These are phyloP conservation scores for Phalera bucephala DNA, from an alignment of 2,888 invertebrate species.

Conservation along the genomic window DNA sequence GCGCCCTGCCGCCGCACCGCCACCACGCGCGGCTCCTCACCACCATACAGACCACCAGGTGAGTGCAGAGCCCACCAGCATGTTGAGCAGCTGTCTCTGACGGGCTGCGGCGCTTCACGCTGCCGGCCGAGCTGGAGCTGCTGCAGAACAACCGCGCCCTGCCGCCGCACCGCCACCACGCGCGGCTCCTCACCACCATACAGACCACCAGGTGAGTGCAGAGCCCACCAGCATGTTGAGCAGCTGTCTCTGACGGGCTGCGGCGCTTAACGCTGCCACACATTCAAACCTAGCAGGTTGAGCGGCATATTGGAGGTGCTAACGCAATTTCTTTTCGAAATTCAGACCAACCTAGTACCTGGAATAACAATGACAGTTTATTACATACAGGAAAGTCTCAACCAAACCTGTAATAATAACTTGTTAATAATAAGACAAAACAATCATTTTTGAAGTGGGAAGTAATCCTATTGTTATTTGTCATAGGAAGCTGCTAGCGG, in stretches of 20 bases:
- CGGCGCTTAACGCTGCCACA: constrained; percentile 56
- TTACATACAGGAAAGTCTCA: too few species aligned
- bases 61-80: constrained; percentile 24
- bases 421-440: too few species aligned
- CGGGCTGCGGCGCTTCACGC: constrained; percentile 56
- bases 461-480: too few species aligned
- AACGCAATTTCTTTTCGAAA: too few species aligned
- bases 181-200: constrained; percentile 89
- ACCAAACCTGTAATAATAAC: too few species aligned
- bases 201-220: constrained; percentile 86
- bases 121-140: constrained; percentile 84
- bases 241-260: constrained; percentile 50
- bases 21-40: constrained; percentile 91
- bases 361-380: too few species aligned
- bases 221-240: background rate
- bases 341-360: too few species aligned
- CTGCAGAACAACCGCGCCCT: constrained; percentile 94
- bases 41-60: constrained; percentile 89
- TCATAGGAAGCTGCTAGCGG: constrained; percentile 66
- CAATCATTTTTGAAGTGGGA: too few species aligned
- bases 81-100: constrained; percentile 30
- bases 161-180: constrained; percentile 93
- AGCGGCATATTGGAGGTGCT: too few species aligned
- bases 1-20: constrained; percentile 93
- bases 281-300: too few species aligned